phyloP scores from a whole-genome alignment of 2,888 invertebrate genomes.

The Scaptomyza polygonia region DNA sequence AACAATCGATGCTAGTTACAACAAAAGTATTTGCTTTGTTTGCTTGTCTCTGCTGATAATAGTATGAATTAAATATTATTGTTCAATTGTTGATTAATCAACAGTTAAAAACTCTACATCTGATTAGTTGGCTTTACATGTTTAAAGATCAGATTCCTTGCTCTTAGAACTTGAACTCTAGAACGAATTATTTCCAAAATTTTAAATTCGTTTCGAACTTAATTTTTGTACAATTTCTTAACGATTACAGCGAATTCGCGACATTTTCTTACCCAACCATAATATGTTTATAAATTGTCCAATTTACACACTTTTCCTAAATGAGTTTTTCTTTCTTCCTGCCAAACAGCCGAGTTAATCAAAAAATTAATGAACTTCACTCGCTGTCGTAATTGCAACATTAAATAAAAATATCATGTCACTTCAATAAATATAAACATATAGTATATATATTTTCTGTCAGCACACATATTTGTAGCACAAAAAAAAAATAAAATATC shows the following conservation, averaged over 20 bases:
- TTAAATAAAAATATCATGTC: slow-evolving; percentile 56
- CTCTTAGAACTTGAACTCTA: too few species aligned
- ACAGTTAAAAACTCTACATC: too few species aligned
- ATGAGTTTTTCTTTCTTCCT: slow-evolving; percentile 1
- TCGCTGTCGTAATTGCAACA: slow-evolving; percentile 33
- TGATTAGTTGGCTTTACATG: too few species aligned
- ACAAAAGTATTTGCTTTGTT: not conserved
- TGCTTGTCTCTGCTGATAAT: not conserved
- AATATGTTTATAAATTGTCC: not conserved
- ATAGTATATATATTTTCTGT: not conserved
- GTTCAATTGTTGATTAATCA: too few species aligned
- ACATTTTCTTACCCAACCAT: not conserved
- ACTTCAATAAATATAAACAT: slow-evolving; percentile 10
- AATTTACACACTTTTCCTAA: slow-evolving; percentile 10
- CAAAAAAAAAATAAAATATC: too few species aligned
- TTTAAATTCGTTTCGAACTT: too few species aligned
- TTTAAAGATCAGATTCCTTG: too few species aligned
- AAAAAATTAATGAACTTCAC: slow-evolving; percentile 37
- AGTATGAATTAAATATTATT: not conserved
- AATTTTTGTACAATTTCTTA: too few species aligned
- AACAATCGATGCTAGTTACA: slow-evolving; percentile 17
- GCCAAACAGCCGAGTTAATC: slow-evolving; percentile 4
- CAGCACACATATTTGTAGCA: slow-evolving; percentile 23
- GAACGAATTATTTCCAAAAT: too few species aligned
- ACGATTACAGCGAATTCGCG: too few species aligned